Conservation (phyloP, 2,113 vertebrate genomes). For the Stegostoma tigrinum region DNA sequence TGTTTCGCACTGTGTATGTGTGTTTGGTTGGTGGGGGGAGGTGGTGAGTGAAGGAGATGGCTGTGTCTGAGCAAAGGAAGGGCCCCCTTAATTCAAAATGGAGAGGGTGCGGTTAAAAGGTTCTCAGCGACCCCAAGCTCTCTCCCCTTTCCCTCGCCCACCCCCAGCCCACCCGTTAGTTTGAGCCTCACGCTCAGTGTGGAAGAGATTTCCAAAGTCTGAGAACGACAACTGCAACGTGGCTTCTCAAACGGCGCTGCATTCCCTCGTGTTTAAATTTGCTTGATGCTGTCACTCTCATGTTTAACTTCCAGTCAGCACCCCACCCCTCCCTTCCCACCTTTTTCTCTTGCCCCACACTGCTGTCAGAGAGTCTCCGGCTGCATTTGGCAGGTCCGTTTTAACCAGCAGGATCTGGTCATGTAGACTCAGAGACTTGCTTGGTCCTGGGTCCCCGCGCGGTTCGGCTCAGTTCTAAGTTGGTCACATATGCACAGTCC, state of each 20-base stretch:
- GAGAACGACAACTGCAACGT: background rate
- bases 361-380: background rate
- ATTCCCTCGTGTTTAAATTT: background rate
- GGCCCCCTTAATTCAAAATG: background rate
- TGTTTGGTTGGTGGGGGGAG: background rate
- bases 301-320: background rate
- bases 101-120: background rate
- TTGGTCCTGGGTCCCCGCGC: too few species aligned
- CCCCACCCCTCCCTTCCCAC: too few species aligned
- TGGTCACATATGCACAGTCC: background rate
- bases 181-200: background rate
- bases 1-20: too few species aligned
- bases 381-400: background rate
- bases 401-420: background rate
- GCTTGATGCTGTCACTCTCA: background rate
- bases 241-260: background rate
- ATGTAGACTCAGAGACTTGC: background rate
- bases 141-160: too few species aligned
- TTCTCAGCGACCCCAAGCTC: background rate
- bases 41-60: too few species aligned
- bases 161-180: too few species aligned
- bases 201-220: background rate
- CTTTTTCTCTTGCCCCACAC: too few species aligned
- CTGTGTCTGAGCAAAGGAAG: background rate
- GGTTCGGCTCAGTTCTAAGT: too few species aligned